Percentiles rank a stretch among this genome's conserved stretches.
These are phyloP conservation scores for Corticium candelabrum DNA, from an alignment of 37 sponge, comb jelly and placozoan species.

Conservation along the genomic window DNA sequence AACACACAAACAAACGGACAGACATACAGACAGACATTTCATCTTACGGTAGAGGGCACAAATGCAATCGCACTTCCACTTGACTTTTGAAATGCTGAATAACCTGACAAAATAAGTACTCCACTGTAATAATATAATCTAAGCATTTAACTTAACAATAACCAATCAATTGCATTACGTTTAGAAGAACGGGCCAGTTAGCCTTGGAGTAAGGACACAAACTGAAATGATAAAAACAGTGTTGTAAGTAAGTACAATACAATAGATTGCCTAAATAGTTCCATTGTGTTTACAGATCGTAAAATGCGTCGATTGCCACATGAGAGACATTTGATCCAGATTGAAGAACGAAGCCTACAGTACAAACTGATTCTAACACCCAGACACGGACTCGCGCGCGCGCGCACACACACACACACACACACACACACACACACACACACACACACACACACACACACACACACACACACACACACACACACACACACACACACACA, in stretches of 20 bases:
- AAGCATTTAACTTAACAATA: neutral
- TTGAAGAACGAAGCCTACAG: neutral
- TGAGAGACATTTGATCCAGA: neutral
- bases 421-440: too few relatives aligned
- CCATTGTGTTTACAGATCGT: neutral
- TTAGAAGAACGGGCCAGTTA: neutral
- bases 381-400: too few relatives aligned
- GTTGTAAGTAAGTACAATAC: too few relatives aligned
- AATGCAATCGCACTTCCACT: neutral
- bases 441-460: too few relatives aligned
- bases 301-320: neutral
- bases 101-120: neutral
- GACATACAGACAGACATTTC: too few relatives aligned
- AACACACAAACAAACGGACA: too few relatives aligned
- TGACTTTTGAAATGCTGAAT: neutral
- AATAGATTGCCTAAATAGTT: neutral
- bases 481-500: too few relatives aligned
- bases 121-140: neutral
- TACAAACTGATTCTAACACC: too few relatives aligned
- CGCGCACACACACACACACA: too few relatives aligned
- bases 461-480: too few relatives aligned
- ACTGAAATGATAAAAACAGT: too few relatives aligned
- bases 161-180: neutral
- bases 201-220: constrained; percentile 1
- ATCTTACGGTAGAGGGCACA: neutral